Base-by-base conservation (phyloP, 2,888 invertebrate species). In the Hydraecia micacea region DNA sequence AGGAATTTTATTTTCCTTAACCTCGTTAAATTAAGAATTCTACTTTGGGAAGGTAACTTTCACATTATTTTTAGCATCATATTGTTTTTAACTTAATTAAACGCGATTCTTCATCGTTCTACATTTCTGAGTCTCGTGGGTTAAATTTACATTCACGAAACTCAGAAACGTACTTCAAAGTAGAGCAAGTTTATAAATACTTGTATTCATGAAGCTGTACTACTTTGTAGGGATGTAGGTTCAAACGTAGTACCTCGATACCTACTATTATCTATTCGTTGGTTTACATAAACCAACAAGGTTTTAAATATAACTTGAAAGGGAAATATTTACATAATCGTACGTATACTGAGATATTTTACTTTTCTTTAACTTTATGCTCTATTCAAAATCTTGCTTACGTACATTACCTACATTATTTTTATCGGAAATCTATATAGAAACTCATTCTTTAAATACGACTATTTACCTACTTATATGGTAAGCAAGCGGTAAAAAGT, bases 81-180 rank as follows among this genome's bases (percentile, higher is more conserved):
- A 28, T 72, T 84, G 15, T 84, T 84, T 72, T 69, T 32, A 60
- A 79, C 71, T 78, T 68, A 18, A 49, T 66, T 81, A 62, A 32
- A 63, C 58, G 72, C 71, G 63, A 32, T 67, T 68, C 11, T 39
- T 36, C 11, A 42, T 83, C 71, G n/a, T n/a, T n/a, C n/a, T n/a
- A 81, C 73, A 60, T 84, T 79, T 79, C 9, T 79, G n/a, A 65
- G 36, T 69, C 68, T 73, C 39, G 62, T 77, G 39, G n/a, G 3
- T 42, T 58, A 70, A 60, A n/a, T 58, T n/a, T 36, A 36, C 4
- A 70, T n/a, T 58, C 58, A 60, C 36, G n/a, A 70, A 36, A 70
- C 36, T 55, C 1, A 6, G 36, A 52, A 52, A 52, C 18, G 55
- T 36, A 70, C 36, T 60, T 70, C 55, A 7, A 58, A 70, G n/a